Percentiles rank a stretch among this genome's conserved stretches.
Evolutionary conservation across 2,113 vertebrate genomes (phyloP).

Genomic region (Hiodon tergisus): DNA sequence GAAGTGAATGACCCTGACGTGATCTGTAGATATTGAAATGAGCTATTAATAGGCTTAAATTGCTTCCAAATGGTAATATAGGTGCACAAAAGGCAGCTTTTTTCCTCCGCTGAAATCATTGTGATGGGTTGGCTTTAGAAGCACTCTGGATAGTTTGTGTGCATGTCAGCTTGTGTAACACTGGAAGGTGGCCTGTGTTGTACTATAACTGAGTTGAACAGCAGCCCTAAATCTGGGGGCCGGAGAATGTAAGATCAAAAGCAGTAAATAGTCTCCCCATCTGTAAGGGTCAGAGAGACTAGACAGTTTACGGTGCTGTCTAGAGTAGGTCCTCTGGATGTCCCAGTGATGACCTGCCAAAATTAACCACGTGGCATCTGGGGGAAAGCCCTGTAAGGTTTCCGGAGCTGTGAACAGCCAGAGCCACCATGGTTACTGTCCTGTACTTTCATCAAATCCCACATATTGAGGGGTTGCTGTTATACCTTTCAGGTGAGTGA

Average conservation of each 20-base stretch:
- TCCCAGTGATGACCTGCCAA: too few relatives aligned
- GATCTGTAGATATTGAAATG: constrained; percentile 64
- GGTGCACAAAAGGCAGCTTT: constrained; percentile 42
- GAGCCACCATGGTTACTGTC: too few relatives aligned
- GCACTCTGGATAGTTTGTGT: constrained; percentile 34
- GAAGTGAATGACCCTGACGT: constrained; percentile 60
- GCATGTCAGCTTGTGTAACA: neutral
- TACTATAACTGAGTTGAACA: constrained; percentile 11
- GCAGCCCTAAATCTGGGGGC: neutral
- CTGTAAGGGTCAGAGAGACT: too few relatives aligned
- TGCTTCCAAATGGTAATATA: constrained; percentile 63
- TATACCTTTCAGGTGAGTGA: too few relatives aligned
- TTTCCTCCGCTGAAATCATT: constrained; percentile 59
- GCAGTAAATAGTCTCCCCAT: too few relatives aligned
- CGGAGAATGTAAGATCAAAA: neutral
- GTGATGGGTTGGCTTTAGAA: constrained; percentile 42
- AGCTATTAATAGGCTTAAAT: constrained; percentile 68
- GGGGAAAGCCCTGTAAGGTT: neutral
- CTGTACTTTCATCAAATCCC: too few relatives aligned
- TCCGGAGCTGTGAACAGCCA: neutral
- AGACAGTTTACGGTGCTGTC: too few relatives aligned
- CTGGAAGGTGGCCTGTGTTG: constrained; percentile 14
- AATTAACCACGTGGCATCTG: too few relatives aligned
- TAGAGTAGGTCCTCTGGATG: too few relatives aligned
- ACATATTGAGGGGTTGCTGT: too few relatives aligned